A percentile compares a stretch with the other conserved stretches of the same genome.
Conservation (phyloP, 1,140 invertebrate genomes). For the Bombus impatiens region DNA sequence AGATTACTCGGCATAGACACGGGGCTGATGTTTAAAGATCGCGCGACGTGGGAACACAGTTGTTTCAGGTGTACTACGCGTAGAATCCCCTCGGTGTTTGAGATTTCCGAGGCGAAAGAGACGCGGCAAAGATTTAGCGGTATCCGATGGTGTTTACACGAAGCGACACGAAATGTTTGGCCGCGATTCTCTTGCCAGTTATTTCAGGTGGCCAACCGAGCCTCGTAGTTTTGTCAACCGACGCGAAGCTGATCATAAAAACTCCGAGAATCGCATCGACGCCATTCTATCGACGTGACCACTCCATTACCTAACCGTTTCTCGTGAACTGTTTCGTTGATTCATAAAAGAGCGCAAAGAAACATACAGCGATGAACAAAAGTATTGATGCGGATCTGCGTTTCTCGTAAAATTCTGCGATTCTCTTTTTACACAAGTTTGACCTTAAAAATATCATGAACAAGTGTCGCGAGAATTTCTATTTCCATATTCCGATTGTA, state of each 20-base stretch:
- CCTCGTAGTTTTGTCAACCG: slow-evolving; percentile 73
- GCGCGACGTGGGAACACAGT: slow-evolving; percentile 50
- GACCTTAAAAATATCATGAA: too few relatives aligned
- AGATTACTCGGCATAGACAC: background rate
- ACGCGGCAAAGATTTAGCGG: slow-evolving; percentile 60
- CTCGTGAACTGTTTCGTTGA: background rate
- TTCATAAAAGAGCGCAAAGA: background rate
- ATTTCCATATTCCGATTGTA: too few relatives aligned
- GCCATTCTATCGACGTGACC: background rate
- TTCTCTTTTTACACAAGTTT: too few relatives aligned
- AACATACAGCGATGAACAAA: background rate
- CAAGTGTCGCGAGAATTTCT: background rate
- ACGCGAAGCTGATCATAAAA: slow-evolving; percentile 57
- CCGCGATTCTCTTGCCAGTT: slow-evolving; percentile 72
- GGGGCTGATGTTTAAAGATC: slow-evolving; percentile 39
- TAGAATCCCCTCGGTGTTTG: slow-evolving; percentile 53
- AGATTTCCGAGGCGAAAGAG: slow-evolving; percentile 59
- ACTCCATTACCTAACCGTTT: background rate
- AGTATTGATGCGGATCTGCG: background rate
- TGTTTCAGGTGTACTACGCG: slow-evolving; percentile 74
- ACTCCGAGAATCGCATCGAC: slow-evolving; percentile 56
- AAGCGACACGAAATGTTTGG: slow-evolving; percentile 73
- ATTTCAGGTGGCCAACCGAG: slow-evolving; percentile 74
- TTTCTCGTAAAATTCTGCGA: background rate
- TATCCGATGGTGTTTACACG: slow-evolving; percentile 73